Conservation (phyloP, 2,888 invertebrate genomes). For the Dastarcus helophoroides region DNA sequence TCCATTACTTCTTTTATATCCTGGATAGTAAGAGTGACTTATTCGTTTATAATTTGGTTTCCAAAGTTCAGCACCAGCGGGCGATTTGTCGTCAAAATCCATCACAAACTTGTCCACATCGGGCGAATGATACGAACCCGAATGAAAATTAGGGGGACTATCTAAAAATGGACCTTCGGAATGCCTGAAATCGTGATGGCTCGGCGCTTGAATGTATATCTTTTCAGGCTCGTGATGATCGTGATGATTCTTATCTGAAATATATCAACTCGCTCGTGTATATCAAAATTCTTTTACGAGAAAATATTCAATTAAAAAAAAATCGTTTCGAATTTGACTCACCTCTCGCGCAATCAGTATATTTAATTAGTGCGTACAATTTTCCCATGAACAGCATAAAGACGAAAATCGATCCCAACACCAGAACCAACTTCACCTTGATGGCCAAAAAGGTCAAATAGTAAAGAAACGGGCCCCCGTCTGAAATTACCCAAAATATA, state of each 20-base stretch:
- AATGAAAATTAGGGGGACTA: background rate
- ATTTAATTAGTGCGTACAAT: conserved; percentile 28
- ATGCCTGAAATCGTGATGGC: conserved; percentile 1
- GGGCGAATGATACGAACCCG: background rate
- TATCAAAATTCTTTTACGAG: background rate
- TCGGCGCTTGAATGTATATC: conserved; percentile 13
- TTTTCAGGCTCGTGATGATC: conserved; percentile 18
- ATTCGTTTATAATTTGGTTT: background rate
- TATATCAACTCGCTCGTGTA: background rate
- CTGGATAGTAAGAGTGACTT: conserved; percentile 2
- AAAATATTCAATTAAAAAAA: background rate
- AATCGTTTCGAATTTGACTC: conserved; percentile 14
- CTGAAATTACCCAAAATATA: no score
- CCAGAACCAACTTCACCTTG: conserved; percentile 29
- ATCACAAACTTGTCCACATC: background rate
- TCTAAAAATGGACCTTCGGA: background rate
- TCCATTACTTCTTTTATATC: conserved; percentile 6
- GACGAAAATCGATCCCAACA: conserved; percentile 28
- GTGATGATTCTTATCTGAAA: conserved; percentile 3
- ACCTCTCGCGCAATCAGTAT: conserved; percentile 23
- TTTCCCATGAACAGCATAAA: conserved; percentile 28
- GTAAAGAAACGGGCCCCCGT: conserved; percentile 22
- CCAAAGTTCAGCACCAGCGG: background rate
- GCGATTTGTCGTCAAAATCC: conserved; percentile 1
- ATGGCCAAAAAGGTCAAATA: conserved; percentile 30